Conservation (phyloP, 2,113 vertebrate genomes). For the Atractosteus spatula region DNA sequence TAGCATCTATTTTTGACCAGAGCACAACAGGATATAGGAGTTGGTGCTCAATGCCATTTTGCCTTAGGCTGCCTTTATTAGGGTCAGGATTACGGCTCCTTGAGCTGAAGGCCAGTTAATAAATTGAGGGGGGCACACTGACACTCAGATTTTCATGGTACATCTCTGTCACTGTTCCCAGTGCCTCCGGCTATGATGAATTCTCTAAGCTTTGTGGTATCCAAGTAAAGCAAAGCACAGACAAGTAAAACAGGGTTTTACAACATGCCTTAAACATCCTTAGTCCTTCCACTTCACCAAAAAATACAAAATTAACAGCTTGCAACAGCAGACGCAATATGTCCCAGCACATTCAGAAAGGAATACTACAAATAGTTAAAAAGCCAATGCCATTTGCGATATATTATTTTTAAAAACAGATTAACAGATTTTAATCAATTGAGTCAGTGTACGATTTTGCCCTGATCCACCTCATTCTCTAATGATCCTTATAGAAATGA, state of each 20-base stretch:
- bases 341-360: no score
- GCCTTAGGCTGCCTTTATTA: slow-evolving; percentile 80
- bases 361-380: no score
- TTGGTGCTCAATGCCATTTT: slow-evolving; percentile 80
- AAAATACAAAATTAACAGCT: no score
- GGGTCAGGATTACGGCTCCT: slow-evolving; percentile 80
- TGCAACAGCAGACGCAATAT: no score
- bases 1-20: slow-evolving; percentile 92
- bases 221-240: slow-evolving; percentile 44
- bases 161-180: slow-evolving; percentile 71
- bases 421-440: no score
- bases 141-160: slow-evolving; percentile 78
- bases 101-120: slow-evolving; percentile 80
- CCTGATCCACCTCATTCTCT: neutral
- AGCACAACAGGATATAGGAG: slow-evolving; percentile 85
- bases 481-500: neutral
- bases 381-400: no score
- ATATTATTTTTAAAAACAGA: no score
- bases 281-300: neutral
- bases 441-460: no score
- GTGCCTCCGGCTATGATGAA: slow-evolving; percentile 67
- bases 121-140: slow-evolving; percentile 76
- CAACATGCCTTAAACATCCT: neutral
- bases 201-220: slow-evolving; percentile 54
- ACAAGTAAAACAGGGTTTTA: neutral